phyloP scores from a whole-genome alignment of 2,888 invertebrate species.

The Octonoba sinensis region DNA sequence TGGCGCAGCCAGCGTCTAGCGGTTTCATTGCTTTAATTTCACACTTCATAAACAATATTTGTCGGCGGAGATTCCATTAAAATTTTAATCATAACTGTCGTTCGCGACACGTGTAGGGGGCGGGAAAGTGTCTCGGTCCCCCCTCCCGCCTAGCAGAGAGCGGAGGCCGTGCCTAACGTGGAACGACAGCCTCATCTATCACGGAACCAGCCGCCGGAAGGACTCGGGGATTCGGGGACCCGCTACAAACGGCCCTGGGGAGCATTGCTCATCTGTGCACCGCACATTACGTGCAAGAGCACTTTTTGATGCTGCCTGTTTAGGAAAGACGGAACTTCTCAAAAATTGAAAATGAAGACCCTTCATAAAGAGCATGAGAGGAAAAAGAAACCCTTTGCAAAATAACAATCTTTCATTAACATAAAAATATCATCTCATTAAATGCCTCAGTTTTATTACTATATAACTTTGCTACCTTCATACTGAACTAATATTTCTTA shows the following conservation, averaged over 20 bases:
- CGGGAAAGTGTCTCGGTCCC: slow-evolving; percentile 2
- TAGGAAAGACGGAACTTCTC: too few species aligned
- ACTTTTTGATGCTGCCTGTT: not conserved
- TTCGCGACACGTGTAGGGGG: slow-evolving; percentile 59
- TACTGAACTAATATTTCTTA: too few species aligned
- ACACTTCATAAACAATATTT: slow-evolving; percentile 65
- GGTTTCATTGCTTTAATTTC: slow-evolving; percentile 65
- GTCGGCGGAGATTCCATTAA: slow-evolving; percentile 65
- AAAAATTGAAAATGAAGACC: too few species aligned
- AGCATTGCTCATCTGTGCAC: not conserved
- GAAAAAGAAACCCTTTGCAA: too few species aligned
- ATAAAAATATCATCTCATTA: too few species aligned
- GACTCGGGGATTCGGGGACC: slow-evolving; percentile 20
- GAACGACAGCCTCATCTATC: slow-evolving; percentile 64
- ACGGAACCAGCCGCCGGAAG: slow-evolving; percentile 57
- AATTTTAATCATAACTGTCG: slow-evolving; percentile 65
- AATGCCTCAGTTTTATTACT: too few species aligned
- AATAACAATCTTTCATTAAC: too few species aligned
- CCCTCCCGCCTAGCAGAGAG: not conserved
- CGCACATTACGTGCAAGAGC: not conserved
- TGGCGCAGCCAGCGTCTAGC: slow-evolving; percentile 33
- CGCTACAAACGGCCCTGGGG: slow-evolving; percentile 8
- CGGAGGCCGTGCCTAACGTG: slow-evolving; percentile 61
- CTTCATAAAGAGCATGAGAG: too few species aligned
- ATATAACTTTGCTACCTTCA: too few species aligned